Percentiles rank a stretch among this genome's conserved stretches.
These are phyloP conservation scores for Drosophila sp. DNA, from an alignment of 1,140 invertebrate species.

Conservation along the genomic window DNA sequence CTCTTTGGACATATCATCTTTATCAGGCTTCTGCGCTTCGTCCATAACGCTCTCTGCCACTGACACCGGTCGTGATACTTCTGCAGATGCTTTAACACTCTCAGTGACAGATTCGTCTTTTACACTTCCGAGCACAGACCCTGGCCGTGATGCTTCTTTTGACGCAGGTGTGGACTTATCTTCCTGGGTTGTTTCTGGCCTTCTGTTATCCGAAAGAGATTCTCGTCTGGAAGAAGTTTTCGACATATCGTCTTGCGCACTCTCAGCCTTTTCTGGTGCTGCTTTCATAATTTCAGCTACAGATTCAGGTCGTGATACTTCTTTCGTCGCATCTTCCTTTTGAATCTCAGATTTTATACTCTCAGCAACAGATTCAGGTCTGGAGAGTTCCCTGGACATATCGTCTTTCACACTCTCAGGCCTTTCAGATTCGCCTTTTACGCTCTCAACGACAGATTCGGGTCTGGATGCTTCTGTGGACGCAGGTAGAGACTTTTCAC, in stretches of 20 bases:
- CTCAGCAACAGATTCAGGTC: slow-evolving; percentile 28
- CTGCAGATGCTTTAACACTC: slow-evolving; percentile 5
- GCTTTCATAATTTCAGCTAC: slow-evolving; percentile 34
- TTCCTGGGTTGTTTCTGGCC: slow-evolving; percentile 12
- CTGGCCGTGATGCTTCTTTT: slow-evolving; percentile 49
- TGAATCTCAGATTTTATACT: slow-evolving; percentile 22
- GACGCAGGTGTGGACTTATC: slow-evolving; percentile 40
- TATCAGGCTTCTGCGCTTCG: not conserved
- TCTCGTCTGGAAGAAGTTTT: slow-evolving; percentile 32
- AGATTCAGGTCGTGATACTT: slow-evolving; percentile 45
- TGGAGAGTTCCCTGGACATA: slow-evolving; percentile 29
- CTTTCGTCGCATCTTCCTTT: slow-evolving; percentile 40
- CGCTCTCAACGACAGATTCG: slow-evolving; percentile 41
- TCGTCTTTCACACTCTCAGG: slow-evolving; percentile 18
- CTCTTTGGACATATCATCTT: no score
- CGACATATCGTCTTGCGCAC: slow-evolving; percentile 11
- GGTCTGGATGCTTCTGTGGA: slow-evolving; percentile 40
- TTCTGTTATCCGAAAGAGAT: slow-evolving; percentile 28
- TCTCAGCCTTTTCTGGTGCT: slow-evolving; percentile 5
- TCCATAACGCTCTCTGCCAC: slow-evolving; percentile 22
- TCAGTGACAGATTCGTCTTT: slow-evolving; percentile 29
- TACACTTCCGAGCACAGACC: slow-evolving; percentile 32
- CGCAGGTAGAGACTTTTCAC: slow-evolving; percentile 25
- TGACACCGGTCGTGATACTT: slow-evolving; percentile 25
- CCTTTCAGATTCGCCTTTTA: slow-evolving; percentile 36